These are phyloP conservation scores for Pelodiscus sinensis DNA, from an alignment of 2,113 vertebrate species.

Conservation along the genomic window DNA sequence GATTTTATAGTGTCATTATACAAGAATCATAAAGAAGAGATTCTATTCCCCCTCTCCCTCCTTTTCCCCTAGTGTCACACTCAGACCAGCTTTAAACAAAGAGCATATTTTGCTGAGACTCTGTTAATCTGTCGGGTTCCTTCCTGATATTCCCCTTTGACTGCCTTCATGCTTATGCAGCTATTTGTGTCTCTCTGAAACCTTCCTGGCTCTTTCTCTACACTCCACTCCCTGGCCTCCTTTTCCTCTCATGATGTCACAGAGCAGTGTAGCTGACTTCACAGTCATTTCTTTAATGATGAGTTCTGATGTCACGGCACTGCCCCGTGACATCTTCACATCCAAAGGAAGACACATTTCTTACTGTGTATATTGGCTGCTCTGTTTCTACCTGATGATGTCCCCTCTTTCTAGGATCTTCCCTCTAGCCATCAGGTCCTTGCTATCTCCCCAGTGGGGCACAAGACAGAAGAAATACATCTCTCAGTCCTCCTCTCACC, in stretches of 20 bases:
- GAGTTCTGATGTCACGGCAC: neutral
- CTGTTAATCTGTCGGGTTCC: conserved; percentile 17
- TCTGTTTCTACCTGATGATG: neutral
- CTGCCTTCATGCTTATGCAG: neutral
- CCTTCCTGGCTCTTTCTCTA: neutral
- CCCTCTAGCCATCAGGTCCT: rapidly evolving
- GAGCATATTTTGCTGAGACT: neutral
- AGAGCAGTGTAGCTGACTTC: neutral
- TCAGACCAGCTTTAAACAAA: neutral
- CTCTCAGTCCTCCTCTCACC: neutral
- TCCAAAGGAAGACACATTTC: neutral
- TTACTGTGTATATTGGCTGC: neutral
- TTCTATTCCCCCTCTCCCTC: conserved; percentile 24
- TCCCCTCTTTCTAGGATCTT: neutral
- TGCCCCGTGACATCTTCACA: neutral
- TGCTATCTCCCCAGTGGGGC: neutral
- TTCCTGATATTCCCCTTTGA: neutral
- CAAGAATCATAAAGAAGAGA: neutral
- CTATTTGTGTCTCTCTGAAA: neutral
- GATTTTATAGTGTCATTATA: neutral
- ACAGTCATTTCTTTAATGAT: neutral
- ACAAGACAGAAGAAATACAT: neutral
- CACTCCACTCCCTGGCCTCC: neutral
- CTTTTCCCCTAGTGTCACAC: neutral
- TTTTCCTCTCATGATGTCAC: neutral